Evolutionary conservation across 2,113 vertebrate species (phyloP), one percentile per base, ranked within the genome.

Genomic region (Sakesphorus luctuosus): DNA sequence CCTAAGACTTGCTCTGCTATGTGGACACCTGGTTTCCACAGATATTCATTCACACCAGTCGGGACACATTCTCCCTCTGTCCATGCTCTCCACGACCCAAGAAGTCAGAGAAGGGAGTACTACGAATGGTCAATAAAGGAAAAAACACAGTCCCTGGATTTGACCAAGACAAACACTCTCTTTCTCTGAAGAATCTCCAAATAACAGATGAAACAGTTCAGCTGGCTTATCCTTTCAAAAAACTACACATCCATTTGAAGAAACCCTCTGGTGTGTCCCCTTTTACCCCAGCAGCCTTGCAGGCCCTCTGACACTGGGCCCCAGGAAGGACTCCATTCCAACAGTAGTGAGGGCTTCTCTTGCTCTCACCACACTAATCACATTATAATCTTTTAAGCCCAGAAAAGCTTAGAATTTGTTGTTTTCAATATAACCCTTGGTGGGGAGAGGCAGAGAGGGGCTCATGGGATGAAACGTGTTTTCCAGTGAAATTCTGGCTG

Each of bases 321-420:
- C 13, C n/a, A 20, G 46, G 14, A 72, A 86, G 35, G 68, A 67
- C 68, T 71, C 59, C 1, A 3, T 23, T 62, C 84, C 84, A 72
- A 47, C 65, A 63, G 73, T 88, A 84, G 38, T 0, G 0, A 86
- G 68, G 68, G 73, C 56, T 93, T 63, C 86, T 86, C 76, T 67
- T 81, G 68, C 86, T 86, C 86, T 93, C 65, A 28, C 50, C 55
- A 71, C 55, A 20, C 26, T 90, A 81, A 97, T 93, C 86, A 88
- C 83, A 43, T 35, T 63, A 68, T 90, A 94, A 95, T 92, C 89
- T 95, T 68, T 95, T 92, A 95, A 96, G 76, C 55, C 43, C 29
- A 20, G 76, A 83, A 94, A 63, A 86, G 92, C 86, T 93, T 83
- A 71, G 53, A 69, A 50, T 83, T 72, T 80, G 63, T 93, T 92